Conservation (phyloP, 2,888 invertebrate species). For the Rhyacophila evoluta region DNA sequence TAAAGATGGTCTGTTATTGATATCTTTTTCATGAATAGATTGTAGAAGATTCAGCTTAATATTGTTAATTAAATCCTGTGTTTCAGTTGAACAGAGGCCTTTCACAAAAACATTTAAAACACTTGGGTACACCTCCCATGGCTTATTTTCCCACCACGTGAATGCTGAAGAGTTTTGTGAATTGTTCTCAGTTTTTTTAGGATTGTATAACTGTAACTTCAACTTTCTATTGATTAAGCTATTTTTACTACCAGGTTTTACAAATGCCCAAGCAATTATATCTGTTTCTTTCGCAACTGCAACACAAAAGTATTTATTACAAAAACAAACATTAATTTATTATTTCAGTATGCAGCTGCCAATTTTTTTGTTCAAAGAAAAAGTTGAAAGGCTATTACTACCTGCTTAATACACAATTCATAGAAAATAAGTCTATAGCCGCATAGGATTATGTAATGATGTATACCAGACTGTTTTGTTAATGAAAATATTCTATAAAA, state of each 20-base stretch:
- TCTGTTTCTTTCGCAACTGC: not conserved
- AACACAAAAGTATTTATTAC: not conserved
- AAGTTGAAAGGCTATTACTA: too few species aligned
- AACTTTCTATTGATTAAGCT: constrained; percentile 49
- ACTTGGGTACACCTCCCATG: constrained; percentile 50
- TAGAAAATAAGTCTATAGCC: too few species aligned
- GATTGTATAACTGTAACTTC: constrained; percentile 48
- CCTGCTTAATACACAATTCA: too few species aligned
- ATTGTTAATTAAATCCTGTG: constrained; percentile 33
- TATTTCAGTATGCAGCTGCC: too few species aligned
- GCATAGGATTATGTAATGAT: too few species aligned
- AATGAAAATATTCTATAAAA: too few species aligned
- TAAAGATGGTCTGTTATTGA: not conserved
- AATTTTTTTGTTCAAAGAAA: too few species aligned
- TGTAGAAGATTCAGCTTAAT: constrained; percentile 31
- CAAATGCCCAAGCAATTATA: constrained; percentile 48
- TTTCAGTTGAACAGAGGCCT: constrained; percentile 27
- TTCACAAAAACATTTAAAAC: constrained; percentile 41
- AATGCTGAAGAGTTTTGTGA: constrained; percentile 27
- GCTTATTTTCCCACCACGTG: constrained; percentile 47
- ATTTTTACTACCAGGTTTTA: constrained; percentile 38
- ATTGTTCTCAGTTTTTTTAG: not conserved
- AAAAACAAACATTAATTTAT: not conserved
- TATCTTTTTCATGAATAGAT: constrained; percentile 11
- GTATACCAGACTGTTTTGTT: too few species aligned